phyloP scores from a whole-genome alignment of 2,797 vertebrate species.

The Poecilia velifera region DNA sequence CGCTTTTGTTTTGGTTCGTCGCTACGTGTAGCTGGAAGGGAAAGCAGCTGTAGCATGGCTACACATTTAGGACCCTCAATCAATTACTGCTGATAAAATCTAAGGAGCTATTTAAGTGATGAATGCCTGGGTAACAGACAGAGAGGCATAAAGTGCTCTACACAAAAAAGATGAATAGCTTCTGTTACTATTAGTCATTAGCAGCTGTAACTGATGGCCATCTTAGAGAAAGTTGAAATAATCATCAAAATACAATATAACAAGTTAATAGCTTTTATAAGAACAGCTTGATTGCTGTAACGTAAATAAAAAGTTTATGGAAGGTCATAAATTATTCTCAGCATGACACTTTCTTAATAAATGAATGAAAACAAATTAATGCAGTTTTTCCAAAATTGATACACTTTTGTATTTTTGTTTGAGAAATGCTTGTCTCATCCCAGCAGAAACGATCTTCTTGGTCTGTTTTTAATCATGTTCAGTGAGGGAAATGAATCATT shows the following conservation, averaged over 20 bases:
- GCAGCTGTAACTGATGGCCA: neutral
- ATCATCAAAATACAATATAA: neutral
- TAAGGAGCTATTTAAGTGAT: constrained; percentile 70
- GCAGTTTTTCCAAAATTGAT: neutral
- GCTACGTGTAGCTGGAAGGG: neutral
- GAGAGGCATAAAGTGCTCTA: neutral
- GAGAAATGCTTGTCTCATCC: neutral
- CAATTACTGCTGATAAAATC: constrained; percentile 10
- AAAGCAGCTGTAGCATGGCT: neutral
- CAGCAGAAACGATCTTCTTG: neutral
- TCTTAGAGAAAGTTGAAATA: neutral
- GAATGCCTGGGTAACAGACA: neutral
- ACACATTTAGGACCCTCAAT: neutral
- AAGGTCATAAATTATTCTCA: neutral
- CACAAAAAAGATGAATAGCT: neutral
- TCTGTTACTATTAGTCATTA: neutral
- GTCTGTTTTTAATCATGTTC: constrained; percentile 29
- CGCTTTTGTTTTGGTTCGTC: neutral
- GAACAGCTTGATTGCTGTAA: neutral
- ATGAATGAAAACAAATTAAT: neutral
- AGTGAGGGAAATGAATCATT: neutral
- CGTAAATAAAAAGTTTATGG: neutral
- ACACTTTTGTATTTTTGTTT: neutral
- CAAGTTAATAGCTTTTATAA: neutral
- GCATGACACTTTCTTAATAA: neutral